Percentiles rank a stretch among this genome's conserved stretches.
Evolutionary conservation across 2,888 invertebrate genomes (phyloP).

Genomic region (Apotomis turbidana): DNA sequence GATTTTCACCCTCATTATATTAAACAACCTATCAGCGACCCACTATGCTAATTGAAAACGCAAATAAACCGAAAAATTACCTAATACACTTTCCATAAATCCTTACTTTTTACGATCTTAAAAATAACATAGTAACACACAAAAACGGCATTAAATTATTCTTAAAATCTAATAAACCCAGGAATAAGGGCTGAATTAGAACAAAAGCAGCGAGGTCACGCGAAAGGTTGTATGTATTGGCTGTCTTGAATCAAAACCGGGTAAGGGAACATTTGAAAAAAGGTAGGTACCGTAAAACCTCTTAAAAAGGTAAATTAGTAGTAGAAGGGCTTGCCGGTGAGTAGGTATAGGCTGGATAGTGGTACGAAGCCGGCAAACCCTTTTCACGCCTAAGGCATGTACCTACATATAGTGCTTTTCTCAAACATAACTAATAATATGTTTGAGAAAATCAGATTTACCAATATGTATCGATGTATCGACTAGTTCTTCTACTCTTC

Average conservation of each 20-base stretch:
- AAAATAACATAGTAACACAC: slow-evolving; percentile 31
- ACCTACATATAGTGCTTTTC: too few species aligned
- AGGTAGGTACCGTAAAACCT: too few species aligned
- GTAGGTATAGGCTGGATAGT: too few species aligned
- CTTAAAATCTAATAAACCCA: slow-evolving; percentile 32
- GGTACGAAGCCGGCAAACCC: too few species aligned
- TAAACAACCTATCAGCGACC: slow-evolving; percentile 4
- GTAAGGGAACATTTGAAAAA: not conserved
- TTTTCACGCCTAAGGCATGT: too few species aligned
- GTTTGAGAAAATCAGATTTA: too few species aligned
- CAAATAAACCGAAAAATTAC: slow-evolving; percentile 20
- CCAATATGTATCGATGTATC: too few species aligned
- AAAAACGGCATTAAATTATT: slow-evolving; percentile 29
- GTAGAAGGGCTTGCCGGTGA: too few species aligned
- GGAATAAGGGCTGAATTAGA: slow-evolving; percentile 17
- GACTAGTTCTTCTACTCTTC: too few species aligned
- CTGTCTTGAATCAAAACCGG: not conserved
- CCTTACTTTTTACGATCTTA: slow-evolving; percentile 8
- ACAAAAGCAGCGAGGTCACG: slow-evolving; percentile 26
- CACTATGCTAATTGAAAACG: slow-evolving; percentile 10
- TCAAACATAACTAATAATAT: too few species aligned
- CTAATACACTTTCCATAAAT: slow-evolving; percentile 21
- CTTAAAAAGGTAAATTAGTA: too few species aligned
- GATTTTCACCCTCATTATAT: not conserved
- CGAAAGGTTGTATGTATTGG: not conserved